Base-by-base conservation (phyloP, 2,797 vertebrate species). In the Sylvia borin region DNA sequence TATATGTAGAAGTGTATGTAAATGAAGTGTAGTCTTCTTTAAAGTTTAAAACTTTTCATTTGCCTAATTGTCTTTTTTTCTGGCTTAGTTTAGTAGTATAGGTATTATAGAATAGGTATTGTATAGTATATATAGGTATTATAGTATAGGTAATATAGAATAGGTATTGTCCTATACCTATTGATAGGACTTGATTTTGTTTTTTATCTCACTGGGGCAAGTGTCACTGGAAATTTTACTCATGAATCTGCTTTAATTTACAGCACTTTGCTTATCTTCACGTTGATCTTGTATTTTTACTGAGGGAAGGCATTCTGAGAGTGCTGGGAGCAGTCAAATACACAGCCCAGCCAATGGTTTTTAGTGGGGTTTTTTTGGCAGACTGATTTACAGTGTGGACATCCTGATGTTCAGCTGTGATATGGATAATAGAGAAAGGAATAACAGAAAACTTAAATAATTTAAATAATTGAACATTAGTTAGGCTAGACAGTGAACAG, bases 331-430 rank as follows among this genome's bases (percentile, higher is more conserved):
- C 8, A 38, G 29, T 87, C 3, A 60, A 16, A 42, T 22, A 29
- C 4, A 12, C 12, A 54, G 7, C 10, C 24, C 3, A 4, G 40
- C 11, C 32, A 62, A 22, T 13, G 18, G 12, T 29, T 13, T 12
- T 7, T 2, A 43, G 15, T 11, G 9, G 11, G 8, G 9, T 68
- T 47, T 31, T 65, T 36, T 57, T 62, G 13, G 36, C 0, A 2
- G 75, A 17, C 22, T 75, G 31, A 61, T 81, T 92, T 76, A 62
- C 32, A 45, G 11, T 8, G 10, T 58, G 31, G 43, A 51, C 43
- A 75, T 10, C 31, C 15, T 62, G 32, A 40, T 61, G 13, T 13
- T 79, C 27, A 67, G 3, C 10, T 71, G 13, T 38, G 34, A 27
- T 60, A 60, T 19, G 34, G 57, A 18, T 38, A 27, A 19, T 36